phyloP scores from a whole-genome alignment of 2,797 vertebrate species.

The Carapus acus region DNA sequence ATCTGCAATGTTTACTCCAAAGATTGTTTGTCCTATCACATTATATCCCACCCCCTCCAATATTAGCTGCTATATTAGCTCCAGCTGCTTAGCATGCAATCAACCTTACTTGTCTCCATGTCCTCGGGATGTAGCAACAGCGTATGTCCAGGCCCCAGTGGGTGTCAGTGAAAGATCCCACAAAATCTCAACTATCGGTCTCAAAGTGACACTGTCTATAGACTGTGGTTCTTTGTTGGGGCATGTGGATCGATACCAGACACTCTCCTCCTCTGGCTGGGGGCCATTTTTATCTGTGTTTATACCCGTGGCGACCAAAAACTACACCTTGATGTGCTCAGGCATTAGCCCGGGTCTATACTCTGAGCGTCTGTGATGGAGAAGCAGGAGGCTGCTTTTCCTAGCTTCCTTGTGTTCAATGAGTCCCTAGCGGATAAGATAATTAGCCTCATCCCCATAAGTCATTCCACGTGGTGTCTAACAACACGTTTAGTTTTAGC shows the following conservation, averaged over 20 bases:
- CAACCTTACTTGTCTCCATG: slow-evolving; percentile 5
- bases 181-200: slow-evolving; percentile 12
- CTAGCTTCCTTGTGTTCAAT: slow-evolving; percentile 32
- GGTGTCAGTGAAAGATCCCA: background rate
- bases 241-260: slow-evolving; percentile 30
- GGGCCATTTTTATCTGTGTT: slow-evolving; percentile 19
- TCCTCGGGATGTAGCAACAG: background rate
- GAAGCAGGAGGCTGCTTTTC: slow-evolving; percentile 30
- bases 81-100: slow-evolving; percentile 15
- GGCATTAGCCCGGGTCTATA: slow-evolving; percentile 12
- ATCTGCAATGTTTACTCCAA: too few species aligned
- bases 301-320: slow-evolving; percentile 11
- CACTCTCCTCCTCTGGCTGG: slow-evolving; percentile 3
- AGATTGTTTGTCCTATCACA: background rate
- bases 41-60: too few species aligned
- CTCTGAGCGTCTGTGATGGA: slow-evolving; percentile 26
- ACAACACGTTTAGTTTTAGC: too few species aligned
- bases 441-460: slow-evolving; percentile 4
- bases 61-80: too few species aligned
- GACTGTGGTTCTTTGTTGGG: background rate
- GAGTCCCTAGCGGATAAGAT: slow-evolving; percentile 20
- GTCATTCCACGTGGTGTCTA: slow-evolving; percentile 8
- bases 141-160: slow-evolving; percentile 11
- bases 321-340: slow-evolving; percentile 33
- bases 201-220: background rate